Evolutionary conservation across 2,888 invertebrate genomes (phyloP).

Genomic region (Euzophera pinguis): DNA sequence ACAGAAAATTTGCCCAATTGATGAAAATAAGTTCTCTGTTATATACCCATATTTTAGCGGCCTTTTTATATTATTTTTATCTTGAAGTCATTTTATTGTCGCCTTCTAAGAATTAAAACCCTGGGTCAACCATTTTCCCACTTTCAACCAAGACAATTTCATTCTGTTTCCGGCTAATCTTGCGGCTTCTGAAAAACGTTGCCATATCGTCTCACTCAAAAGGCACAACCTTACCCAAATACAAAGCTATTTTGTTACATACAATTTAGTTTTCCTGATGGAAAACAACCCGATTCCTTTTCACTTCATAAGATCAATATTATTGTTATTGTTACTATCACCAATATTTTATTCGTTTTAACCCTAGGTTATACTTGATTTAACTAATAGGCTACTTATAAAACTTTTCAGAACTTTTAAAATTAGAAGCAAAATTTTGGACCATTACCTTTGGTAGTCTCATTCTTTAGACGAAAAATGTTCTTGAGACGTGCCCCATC

Average conservation of each 20-base stretch:
- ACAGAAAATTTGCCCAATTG: too few species aligned
- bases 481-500: constrained; percentile 32
- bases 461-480: constrained; percentile 37
- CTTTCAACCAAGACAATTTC: constrained; percentile 1
- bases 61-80: too few species aligned
- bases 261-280: not conserved
- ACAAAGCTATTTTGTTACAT: not conserved
- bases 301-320: not conserved
- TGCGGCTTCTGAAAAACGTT: constrained; percentile 9
- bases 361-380: too few species aligned
- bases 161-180: constrained; percentile 14
- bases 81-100: too few species aligned
- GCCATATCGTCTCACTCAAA: constrained; percentile 8
- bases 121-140: constrained; percentile 7
- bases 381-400: too few species aligned
- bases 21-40: too few species aligned
- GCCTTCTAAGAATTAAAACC: too few species aligned
- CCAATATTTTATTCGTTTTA: too few species aligned
- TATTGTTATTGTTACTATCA: too few species aligned
- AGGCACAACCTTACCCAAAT: not conserved
- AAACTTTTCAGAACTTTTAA: constrained; percentile 13
- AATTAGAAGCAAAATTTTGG: constrained; percentile 48
- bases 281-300: not conserved
- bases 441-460: constrained; percentile 42
- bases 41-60: too few species aligned